Percentiles rank a stretch among this genome's conserved stretches.
Conservation (phyloP, 2,113 vertebrate genomes). For the Aptenodytes patagonicus region DNA sequence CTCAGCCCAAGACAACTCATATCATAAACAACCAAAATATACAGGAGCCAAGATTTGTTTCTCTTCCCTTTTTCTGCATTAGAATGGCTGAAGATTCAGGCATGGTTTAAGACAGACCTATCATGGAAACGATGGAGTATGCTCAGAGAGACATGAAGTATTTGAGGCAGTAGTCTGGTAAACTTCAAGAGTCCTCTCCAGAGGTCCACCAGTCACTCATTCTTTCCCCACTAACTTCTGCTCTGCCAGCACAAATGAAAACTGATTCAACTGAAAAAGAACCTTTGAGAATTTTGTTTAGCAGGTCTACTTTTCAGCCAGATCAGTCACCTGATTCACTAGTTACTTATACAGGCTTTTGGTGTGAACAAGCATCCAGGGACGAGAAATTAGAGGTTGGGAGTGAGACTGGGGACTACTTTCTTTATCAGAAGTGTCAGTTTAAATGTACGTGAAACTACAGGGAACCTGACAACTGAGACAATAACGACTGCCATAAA, state of each 20-base stretch:
- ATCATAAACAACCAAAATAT: background rate
- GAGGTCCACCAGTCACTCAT: background rate
- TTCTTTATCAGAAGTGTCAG: background rate
- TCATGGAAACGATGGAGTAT: background rate
- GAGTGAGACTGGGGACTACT: background rate
- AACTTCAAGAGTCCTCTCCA: background rate
- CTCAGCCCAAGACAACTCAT: background rate
- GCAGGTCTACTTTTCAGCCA: background rate
- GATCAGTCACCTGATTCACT: background rate
- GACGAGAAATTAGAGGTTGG: background rate
- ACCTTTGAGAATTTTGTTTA: background rate
- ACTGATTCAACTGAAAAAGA: background rate
- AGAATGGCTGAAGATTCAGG: background rate
- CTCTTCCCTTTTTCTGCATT: background rate
- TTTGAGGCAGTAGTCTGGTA: background rate
- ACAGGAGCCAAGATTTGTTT: background rate
- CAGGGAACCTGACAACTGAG: background rate
- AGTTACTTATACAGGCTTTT: background rate
- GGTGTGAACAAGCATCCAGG: background rate
- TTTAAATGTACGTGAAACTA: background rate
- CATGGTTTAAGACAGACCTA: background rate
- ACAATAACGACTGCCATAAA: background rate
- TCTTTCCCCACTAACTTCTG: background rate
- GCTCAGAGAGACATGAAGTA: background rate
- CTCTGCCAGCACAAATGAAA: background rate